Evolutionary conservation across 1,140 invertebrate species (phyloP).

Genomic region (Brachionus koreanus): DNA sequence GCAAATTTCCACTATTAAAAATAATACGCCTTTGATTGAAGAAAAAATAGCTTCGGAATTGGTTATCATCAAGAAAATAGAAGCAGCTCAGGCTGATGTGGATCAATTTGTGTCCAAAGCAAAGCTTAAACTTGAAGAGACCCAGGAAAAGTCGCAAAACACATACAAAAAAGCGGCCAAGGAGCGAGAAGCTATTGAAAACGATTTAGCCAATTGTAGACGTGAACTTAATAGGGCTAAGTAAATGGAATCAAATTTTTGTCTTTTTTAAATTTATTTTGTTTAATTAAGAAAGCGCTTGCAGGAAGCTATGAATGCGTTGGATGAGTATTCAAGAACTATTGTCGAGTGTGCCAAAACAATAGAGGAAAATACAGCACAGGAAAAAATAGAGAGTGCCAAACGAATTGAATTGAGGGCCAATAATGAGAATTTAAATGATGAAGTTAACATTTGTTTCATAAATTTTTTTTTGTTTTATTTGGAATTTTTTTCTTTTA

Average conservation of each 20-base stretch:
- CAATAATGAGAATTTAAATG: neutral
- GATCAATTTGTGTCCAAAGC: conserved; percentile 18
- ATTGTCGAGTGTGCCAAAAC: neutral
- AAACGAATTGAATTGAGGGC: neutral
- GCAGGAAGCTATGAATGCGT: neutral
- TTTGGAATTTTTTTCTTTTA: neutral
- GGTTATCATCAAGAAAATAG: neutral
- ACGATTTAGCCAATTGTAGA: neutral
- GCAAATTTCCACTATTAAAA: neutral
- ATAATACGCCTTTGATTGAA: neutral
- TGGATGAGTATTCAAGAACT: neutral
- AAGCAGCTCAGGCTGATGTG: neutral
- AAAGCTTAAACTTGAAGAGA: neutral
- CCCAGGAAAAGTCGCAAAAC: neutral
- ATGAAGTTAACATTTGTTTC: neutral
- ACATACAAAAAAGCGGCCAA: neutral
- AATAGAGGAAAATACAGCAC: neutral
- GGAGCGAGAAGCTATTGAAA: conserved; percentile 20
- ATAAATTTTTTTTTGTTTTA: too few species aligned
- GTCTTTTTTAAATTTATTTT: neutral
- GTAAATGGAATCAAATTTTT: neutral
- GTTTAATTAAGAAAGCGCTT: conserved; percentile 10
- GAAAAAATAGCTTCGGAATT: conserved; percentile 22
- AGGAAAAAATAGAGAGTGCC: conserved; percentile 14
- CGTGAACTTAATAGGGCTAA: conserved; percentile 27